These are phyloP conservation scores for Sinotaia quadrata DNA, from an alignment of 2,888 invertebrate species.

Conservation along the genomic window DNA sequence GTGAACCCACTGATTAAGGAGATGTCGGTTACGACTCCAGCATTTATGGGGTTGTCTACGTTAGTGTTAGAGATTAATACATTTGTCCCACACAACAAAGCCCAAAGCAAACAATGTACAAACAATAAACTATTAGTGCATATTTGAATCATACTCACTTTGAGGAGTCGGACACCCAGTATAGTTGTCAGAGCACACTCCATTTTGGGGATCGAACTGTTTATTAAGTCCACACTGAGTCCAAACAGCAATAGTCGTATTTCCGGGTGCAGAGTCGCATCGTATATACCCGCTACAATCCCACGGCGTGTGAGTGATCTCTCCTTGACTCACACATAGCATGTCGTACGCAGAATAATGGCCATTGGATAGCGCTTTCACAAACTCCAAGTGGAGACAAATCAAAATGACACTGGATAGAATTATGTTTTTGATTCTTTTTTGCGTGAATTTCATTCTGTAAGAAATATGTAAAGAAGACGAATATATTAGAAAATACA, in stretches of 20 bases:
- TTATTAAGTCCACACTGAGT: conserved; percentile 8
- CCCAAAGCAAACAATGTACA: neutral
- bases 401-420: neutral
- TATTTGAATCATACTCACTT: too few relatives aligned
- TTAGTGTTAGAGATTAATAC: neutral
- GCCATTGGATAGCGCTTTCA: neutral
- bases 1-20: too few relatives aligned
- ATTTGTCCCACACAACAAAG: neutral
- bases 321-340: conserved; percentile 1
- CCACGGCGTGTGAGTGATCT: conserved; percentile 3
- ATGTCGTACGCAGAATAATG: conserved; percentile 12
- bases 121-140: too few relatives aligned
- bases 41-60: neutral
- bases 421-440: neutral
- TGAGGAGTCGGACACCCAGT: conserved; percentile 12
- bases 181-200: conserved; percentile 8
- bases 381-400: too few relatives aligned
- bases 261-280: neutral
- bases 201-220: conserved; percentile 19
- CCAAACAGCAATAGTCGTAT: conserved; percentile 21
- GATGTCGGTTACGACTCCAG: neutral
- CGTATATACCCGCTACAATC: conserved; percentile 12
- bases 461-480: neutral
- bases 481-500: too few relatives aligned
- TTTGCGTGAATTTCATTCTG: neutral